A percentile compares a stretch with the other conserved stretches of the same genome.
phyloP scores from a whole-genome alignment of 2,113 vertebrate species.

The Myotis davidii region DNA sequence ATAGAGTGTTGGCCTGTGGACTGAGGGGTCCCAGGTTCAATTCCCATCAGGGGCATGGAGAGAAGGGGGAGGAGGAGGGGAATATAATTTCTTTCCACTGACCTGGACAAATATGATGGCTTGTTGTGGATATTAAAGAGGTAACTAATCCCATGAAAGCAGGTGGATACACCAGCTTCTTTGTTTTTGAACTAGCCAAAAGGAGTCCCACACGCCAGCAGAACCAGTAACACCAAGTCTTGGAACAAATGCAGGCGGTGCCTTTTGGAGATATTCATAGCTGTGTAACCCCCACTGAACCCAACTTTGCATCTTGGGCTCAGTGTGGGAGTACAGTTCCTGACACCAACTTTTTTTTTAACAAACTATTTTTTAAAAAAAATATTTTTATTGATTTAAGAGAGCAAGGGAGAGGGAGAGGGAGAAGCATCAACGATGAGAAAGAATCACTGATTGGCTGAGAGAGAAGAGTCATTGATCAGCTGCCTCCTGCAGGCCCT shows the following conservation, averaged over 20 bases:
- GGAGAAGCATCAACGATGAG: too few relatives aligned
- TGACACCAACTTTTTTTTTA: constrained; percentile 85
- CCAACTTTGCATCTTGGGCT: constrained; percentile 86
- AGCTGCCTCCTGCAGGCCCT: too few relatives aligned
- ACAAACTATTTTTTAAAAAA: too few relatives aligned
- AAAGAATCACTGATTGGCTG: too few relatives aligned
- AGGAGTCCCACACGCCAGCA: constrained; percentile 93
- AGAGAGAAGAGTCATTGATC: too few relatives aligned
- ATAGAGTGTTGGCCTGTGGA: too few relatives aligned
- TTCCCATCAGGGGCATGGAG: too few relatives aligned
- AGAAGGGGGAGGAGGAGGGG: too few relatives aligned
- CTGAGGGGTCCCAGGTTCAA: too few relatives aligned
- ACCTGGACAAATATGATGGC: constrained; percentile 90
- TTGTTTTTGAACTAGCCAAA: constrained; percentile 92
- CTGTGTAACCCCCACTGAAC: constrained; percentile 84
- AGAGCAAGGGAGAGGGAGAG: too few relatives aligned
- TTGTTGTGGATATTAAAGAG: constrained; percentile 94
- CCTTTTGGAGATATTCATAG: background rate
- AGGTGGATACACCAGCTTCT: constrained; percentile 90
- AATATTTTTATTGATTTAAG: too few relatives aligned
- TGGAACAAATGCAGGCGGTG: constrained; percentile 89
- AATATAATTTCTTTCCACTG: constrained; percentile 66
- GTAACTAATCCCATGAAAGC: constrained; percentile 90
- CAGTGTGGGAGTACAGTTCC: constrained; percentile 85
- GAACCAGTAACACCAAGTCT: constrained; percentile 91